A percentile compares a stretch with the other conserved stretches of the same genome.
Evolutionary conservation across 64 coral and sea anemone genomes (phyloP).

Genomic region (Exaiptasia diaphana): DNA sequence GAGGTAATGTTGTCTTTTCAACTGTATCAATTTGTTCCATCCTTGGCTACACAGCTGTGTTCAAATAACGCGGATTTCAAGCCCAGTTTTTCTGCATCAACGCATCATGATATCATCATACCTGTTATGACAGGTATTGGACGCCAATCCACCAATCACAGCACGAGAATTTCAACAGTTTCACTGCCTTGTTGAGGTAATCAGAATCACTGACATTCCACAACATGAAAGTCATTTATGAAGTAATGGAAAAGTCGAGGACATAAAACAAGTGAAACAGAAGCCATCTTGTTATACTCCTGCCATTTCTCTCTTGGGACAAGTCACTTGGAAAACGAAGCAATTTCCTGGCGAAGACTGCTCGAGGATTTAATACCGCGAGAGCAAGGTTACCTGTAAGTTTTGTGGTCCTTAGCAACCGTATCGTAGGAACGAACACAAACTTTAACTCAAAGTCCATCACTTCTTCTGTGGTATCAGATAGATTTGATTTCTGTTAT

Average conservation of each 20-base stretch:
- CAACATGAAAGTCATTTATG: too few species aligned
- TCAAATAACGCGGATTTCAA: not conserved
- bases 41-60: not conserved
- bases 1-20: not conserved
- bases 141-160: not conserved
- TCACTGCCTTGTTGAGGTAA: not conserved
- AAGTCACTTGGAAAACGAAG: not conserved
- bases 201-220: not conserved
- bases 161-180: not conserved
- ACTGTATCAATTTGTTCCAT: not conserved
- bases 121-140: not conserved
- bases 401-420: not conserved
- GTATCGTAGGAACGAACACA: not conserved
- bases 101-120: constrained; percentile 15
- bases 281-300: not conserved
- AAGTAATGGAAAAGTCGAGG: not conserved
- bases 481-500: not conserved
- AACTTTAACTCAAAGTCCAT: not conserved
- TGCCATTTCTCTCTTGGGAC: not conserved
- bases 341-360: not conserved
- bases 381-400: too few species aligned
- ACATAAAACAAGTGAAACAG: not conserved
- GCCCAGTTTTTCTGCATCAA: not conserved
- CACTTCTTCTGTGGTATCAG: not conserved
- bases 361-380: not conserved